These are phyloP conservation scores for Sebastes taczanowskii DNA, from an alignment of 2,797 vertebrate species.

Conservation along the genomic window DNA sequence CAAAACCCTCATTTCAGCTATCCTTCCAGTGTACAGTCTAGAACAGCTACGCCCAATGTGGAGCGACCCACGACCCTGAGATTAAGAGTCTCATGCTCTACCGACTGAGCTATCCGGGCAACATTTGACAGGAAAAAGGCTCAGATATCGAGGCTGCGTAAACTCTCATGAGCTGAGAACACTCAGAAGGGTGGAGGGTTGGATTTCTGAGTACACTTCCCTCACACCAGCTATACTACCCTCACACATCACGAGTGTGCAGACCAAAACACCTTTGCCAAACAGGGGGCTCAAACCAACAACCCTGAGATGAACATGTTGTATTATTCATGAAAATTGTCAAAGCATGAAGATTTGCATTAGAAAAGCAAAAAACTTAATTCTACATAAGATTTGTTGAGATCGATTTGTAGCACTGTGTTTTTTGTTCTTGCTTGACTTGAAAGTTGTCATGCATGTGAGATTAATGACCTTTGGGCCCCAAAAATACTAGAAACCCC, in stretches of 20 bases:
- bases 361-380: not conserved
- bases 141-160: too few species aligned
- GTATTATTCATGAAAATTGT: not conserved
- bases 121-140: too few species aligned
- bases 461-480: slow-evolving; percentile 20
- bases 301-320: not conserved
- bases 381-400: not conserved
- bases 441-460: slow-evolving; percentile 18
- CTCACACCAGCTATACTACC: not conserved
- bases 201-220: not conserved
- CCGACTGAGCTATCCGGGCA: slow-evolving; percentile 47
- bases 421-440: slow-evolving; percentile 13
- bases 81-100: slow-evolving; percentile 68
- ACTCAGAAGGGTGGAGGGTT: not conserved
- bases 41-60: not conserved
- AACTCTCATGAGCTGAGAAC: not conserved
- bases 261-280: not conserved
- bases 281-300: not conserved
- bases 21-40: not conserved
- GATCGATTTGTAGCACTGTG: not conserved
- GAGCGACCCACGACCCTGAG: slow-evolving; percentile 64
- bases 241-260: not conserved
- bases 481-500: slow-evolving; percentile 9
- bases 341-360: not conserved
- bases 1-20: slow-evolving; percentile 54